These are phyloP conservation scores for Rhimphoctona megacephalus DNA, from an alignment of 2,888 invertebrate species.

Conservation along the genomic window DNA sequence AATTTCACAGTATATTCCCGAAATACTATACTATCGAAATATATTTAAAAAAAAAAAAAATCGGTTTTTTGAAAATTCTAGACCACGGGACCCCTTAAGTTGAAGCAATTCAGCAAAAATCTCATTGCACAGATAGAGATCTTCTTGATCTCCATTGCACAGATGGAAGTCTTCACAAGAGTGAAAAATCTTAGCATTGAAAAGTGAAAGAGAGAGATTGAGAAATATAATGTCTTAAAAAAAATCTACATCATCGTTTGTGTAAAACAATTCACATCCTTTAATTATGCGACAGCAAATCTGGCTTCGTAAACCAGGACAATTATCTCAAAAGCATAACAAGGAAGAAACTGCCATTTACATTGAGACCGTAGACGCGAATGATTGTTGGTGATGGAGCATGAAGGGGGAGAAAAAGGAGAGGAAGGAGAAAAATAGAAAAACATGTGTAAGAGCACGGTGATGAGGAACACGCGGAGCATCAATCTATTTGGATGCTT, in stretches of 20 bases:
- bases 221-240: no score
- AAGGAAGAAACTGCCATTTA: background rate
- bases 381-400: constrained; percentile 14
- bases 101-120: no score
- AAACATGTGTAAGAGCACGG: constrained; percentile 10
- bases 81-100: no score
- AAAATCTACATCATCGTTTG: background rate
- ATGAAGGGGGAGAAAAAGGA: background rate
- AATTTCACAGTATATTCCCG: no score
- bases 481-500: constrained; percentile 82
- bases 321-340: background rate
- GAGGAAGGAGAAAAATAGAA: background rate
- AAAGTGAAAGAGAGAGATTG: no score
- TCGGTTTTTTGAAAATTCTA: no score
- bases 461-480: constrained; percentile 67
- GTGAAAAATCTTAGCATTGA: no score
- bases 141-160: no score
- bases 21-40: no score
- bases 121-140: no score
- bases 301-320: background rate
- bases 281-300: background rate
- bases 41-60: no score
- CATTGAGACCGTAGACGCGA: constrained; percentile 3
- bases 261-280: background rate
- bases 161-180: no score